Conservation (phyloP, 2,888 invertebrate species). For the Scaptomyza polygonia region DNA sequence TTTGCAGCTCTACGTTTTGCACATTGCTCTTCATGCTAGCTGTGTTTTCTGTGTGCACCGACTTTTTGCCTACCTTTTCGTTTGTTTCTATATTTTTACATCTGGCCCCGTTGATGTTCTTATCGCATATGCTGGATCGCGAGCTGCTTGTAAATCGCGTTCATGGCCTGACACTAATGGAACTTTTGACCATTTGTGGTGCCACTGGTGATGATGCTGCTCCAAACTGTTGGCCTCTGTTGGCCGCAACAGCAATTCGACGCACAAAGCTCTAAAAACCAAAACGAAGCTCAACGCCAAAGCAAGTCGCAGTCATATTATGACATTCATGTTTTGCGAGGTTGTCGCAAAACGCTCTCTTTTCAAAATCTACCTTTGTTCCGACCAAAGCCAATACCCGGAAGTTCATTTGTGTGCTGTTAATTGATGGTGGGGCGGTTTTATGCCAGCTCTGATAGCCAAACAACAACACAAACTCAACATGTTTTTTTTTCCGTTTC, state of each 20-base stretch:
- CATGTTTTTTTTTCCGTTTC: conserved; percentile 24
- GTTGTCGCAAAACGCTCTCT: background rate
- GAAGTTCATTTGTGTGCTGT: conserved; percentile 30
- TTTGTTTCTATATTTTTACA: conserved; percentile 37
- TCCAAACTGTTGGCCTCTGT: background rate
- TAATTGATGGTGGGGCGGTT: conserved; percentile 13
- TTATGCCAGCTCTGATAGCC: conserved; percentile 20
- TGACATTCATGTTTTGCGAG: conserved; percentile 15
- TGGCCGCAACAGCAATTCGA: conserved; percentile 8
- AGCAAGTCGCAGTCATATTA: conserved; percentile 18
- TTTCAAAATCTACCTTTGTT: conserved; percentile 17
- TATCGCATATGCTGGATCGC: conserved; percentile 61
- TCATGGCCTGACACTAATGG: conserved; percentile 72
- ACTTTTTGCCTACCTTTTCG: conserved; percentile 45
- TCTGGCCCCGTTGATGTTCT: conserved; percentile 50
- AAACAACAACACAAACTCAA: conserved; percentile 23
- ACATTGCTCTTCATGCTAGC: conserved; percentile 14
- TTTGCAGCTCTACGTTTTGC: conserved; percentile 37
- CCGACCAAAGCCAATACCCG: conserved; percentile 15
- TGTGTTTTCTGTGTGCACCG: conserved; percentile 21
- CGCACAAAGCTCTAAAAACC: conserved; percentile 6
- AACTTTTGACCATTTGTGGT: conserved; percentile 63
- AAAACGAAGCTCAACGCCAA: conserved; percentile 7
- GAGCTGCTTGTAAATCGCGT: conserved; percentile 70
- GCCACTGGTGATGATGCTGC: conserved; percentile 16